These are phyloP conservation scores for Coecobrya sp. DNA, from an alignment of 2,888 invertebrate species.

Conservation along the genomic window DNA sequence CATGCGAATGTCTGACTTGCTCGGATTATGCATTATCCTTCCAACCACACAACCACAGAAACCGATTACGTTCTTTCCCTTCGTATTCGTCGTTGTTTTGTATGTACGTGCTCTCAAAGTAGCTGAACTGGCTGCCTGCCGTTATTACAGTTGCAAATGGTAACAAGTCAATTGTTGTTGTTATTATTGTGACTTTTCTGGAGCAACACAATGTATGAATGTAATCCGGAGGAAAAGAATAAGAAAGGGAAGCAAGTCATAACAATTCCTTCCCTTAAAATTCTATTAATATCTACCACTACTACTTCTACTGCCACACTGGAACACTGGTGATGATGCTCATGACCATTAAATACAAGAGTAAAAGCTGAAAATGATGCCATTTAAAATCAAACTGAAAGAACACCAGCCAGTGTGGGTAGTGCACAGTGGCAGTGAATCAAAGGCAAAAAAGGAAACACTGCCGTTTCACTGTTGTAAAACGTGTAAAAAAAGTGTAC, in stretches of 20 bases:
- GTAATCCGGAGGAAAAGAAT: conserved; percentile 46
- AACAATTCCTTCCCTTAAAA: conserved; percentile 45
- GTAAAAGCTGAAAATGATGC: conserved; percentile 60
- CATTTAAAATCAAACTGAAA: conserved; percentile 30
- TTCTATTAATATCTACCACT: conserved; percentile 37
- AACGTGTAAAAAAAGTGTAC: background rate
- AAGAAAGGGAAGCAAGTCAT: conserved; percentile 53
- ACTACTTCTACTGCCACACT: background rate
- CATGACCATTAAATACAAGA: background rate
- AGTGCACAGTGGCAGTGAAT: background rate
- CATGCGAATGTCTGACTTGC: background rate
- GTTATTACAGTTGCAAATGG: conserved; percentile 38
- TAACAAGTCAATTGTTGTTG: conserved; percentile 54
- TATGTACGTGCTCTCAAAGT: background rate
- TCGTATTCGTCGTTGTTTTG: background rate
- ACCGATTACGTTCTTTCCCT: background rate
- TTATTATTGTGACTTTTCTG: conserved; percentile 50
- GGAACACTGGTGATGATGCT: background rate
- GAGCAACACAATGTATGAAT: conserved; percentile 26
- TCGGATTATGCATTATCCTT: background rate
- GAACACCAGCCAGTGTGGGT: background rate
- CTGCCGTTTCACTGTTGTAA: background rate
- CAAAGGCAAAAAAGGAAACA: conserved; percentile 16
- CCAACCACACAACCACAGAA: background rate
- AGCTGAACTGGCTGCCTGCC: background rate